Evolutionary conservation across 2,113 vertebrate genomes (phyloP), one percentile per base, ranked within the genome.

Genomic region (Pomatorhinus ruficollis): DNA sequence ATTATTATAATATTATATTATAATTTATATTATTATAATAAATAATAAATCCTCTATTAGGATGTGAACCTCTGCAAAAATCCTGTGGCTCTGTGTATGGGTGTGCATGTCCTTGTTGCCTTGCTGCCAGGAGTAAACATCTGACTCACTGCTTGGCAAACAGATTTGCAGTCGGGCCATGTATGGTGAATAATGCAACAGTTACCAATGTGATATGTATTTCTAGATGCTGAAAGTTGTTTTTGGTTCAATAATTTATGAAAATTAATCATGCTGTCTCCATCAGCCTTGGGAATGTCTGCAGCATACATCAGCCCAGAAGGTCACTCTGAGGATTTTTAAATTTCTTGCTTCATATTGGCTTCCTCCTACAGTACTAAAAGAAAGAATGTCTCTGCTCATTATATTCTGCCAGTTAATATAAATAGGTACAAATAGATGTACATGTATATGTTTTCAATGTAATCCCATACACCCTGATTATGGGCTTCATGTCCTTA

Each of bases 181-280:
- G 33, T 37, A 49, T 30, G 25, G 80, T 96, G 79, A 91, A 94
- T 96, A 95, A 95, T 95, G 83, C 72, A 94, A 64, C 52, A 93
- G 69, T 47, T 90, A 45, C 33, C 60, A 68, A 70, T 45, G 28
- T 69, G 72, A n/a, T 91, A 68, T 59, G 95, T 93, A 81, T 93
- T 96, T 96, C 80, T 83, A 71, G 85, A 93, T 65, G 44, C 64
- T 74, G 40, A 45, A 94, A 83, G 87, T 80, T 93, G 89, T 0
- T 89, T 87, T 95, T 83, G 21, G 45, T 93, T 97, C 95, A 94
- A 81, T 96, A 97, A 96, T 97, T 95, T 89, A 96, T 95, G 80
- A 90, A 94, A 97, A 95, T 92, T 60, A 94, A 92, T 95, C 87
- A 79, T 52, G 35, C 80, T 92, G 75, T 93, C 77, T 93, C 81